Evolutionary conservation across 2,888 invertebrate species (phyloP), one percentile per base, ranked within the genome.

Genomic region (Erebia epiphron): DNA sequence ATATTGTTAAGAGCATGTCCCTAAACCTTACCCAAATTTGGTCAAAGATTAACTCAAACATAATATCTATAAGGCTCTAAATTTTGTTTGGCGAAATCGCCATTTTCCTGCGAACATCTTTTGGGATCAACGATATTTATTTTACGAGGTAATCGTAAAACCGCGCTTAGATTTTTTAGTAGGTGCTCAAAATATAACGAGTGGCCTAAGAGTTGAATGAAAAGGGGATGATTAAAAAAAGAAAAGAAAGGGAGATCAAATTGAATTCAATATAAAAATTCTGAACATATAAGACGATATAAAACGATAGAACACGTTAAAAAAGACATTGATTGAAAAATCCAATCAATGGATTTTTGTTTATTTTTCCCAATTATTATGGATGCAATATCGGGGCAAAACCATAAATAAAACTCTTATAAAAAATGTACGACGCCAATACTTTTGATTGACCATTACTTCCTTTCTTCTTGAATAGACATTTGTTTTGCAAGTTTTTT

Each of bases 51-150:
- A 54, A 54, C 18, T 54, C 11, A 54, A 54, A 54, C 18, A 54
- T 10, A 10, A 52, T n/a, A 16, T 52, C 16, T 52, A 18, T 16
- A n/a, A 16, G 16, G 52, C 16, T 52, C 16, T 16, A 16, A 52
- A 26, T 14, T n/a, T 63, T n/a, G 18, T 26, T 26, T 26, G 46
- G 21, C n/a, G 50, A 63, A 63, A 49, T 49, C 26, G n/a, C 26
- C 9, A 63, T 63, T 50, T 63, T 50, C 14, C 63, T 50, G 50
- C 50, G n/a, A 50, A 63, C 50, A 63, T 63, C 63, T 63, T 63
- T 50, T n/a, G 49, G 50, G 26, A 50, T 50, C 21, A 50, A n/a
- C 63, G 13, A 50, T 50, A 63, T 63, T 63, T 63, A 63, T 63
- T 50, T 63, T 50, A 63, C 10, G 57, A 35, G 63, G 63, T 16